phyloP scores from a whole-genome alignment of 2,113 vertebrate species.

The Todiramphus saurophagus region DNA sequence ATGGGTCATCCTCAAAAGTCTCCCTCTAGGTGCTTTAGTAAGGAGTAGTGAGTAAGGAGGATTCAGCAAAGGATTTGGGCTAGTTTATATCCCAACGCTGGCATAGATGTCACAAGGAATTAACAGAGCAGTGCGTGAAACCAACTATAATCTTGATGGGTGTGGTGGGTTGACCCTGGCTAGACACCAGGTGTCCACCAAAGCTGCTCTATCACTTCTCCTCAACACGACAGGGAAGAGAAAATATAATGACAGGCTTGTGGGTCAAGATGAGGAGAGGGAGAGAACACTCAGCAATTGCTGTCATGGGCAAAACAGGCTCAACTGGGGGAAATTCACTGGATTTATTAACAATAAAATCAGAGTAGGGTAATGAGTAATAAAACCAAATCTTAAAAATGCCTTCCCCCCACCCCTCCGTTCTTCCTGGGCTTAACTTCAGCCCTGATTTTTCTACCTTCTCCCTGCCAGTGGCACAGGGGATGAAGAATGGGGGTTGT shows the following conservation, averaged over 20 bases:
- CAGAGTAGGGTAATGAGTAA: background rate
- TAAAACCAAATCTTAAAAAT: background rate
- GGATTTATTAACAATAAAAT: background rate
- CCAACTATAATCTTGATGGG: background rate
- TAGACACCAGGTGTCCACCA: background rate
- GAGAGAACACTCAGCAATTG: background rate
- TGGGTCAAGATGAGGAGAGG: background rate
- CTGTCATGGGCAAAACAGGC: background rate
- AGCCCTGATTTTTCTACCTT: background rate
- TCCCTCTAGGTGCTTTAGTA: background rate
- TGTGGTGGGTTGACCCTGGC: background rate
- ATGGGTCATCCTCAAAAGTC: slow-evolving; percentile 15
- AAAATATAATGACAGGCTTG: background rate
- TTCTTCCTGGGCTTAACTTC: background rate
- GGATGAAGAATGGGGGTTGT: too few species aligned
- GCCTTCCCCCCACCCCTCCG: background rate
- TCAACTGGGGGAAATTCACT: background rate
- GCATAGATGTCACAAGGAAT: background rate
- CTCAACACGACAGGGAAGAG: background rate
- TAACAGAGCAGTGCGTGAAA: background rate
- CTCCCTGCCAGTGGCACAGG: background rate
- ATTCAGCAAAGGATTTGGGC: slow-evolving; percentile 1
- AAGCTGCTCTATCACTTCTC: background rate
- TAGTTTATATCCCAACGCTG: background rate
- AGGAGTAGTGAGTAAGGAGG: background rate